Evolutionary conservation across 2,797 vertebrate genomes (phyloP), one percentile per base, ranked within the genome.

Genomic region (Kryptolebias ocellatus): DNA sequence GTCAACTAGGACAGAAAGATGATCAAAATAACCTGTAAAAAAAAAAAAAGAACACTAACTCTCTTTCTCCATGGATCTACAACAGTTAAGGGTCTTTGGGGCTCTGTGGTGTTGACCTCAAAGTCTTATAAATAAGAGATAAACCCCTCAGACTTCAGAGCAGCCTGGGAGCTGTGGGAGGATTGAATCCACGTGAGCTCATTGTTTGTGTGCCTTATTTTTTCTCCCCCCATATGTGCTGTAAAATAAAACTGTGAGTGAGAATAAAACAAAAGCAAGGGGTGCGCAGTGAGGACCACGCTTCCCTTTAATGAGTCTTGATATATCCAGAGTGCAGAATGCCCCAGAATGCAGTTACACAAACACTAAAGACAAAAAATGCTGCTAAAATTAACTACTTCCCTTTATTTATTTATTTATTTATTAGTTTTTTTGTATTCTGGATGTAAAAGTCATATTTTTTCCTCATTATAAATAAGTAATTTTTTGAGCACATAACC

Each of bases 111-210:
- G 24, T 20, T 73, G 83, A 83, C 75, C 79, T 83, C 82, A 42
- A 61, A 65, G 44, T 75, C 74, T 83, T 70, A 84, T 87, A 71
- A 89, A 87, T 89, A 87, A 89, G 77, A 83, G 67, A 90, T 87
- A 74, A 86, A 74, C 53, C 64, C 75, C 66, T 65, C 78, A 80
- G 79, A 83, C 75, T 31, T 65, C 54, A 59, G 73, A 73, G 45
- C 70, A 73, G 62, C 61, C 70, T 44, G 60, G 63, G 76, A 64
- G 81, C 81, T 61, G 65, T 56, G 80, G 83, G 79, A 81, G 79
- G 79, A 81, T 66, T 55, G 60, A 47, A 76, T 81, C 55, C 75
- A 42, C 42, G 45, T 89, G 82, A 85, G 80, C 69, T 87, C 83
- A 84, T 77, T 73, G 74, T 81, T 78, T 85, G 61, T 59, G 29